A percentile compares a stretch with the other conserved stretches of the same genome.
Evolutionary conservation across 1,140 invertebrate genomes (phyloP).

Genomic region (Nylanderia fulva): DNA sequence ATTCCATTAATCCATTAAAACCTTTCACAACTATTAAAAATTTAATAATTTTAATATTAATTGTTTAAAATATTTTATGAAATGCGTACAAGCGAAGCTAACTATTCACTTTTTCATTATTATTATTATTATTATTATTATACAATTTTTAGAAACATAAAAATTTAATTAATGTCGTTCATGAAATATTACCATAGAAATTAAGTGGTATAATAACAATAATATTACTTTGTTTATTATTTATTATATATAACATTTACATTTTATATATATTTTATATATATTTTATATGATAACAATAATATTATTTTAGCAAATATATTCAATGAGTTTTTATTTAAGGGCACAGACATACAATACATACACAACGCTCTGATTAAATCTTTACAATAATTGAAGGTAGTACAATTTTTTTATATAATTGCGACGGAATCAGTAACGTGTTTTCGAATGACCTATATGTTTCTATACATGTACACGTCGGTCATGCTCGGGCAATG

Average conservation of each 20-base stretch:
- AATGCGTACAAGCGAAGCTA: not conserved
- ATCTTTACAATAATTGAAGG: not conserved
- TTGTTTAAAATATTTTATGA: not conserved
- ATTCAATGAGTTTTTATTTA: not conserved
- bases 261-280: too few relatives aligned
- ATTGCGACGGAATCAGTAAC: conserved; percentile 20
- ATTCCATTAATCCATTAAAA: not conserved
- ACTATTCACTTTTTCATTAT: not conserved
- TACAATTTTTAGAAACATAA: too few relatives aligned
- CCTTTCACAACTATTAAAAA: not conserved
- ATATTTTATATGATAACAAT: too few relatives aligned
- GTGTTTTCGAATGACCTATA: not conserved
- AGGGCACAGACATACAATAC: not conserved
- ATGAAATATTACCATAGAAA: not conserved
- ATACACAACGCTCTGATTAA: not conserved
- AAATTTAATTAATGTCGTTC: not conserved
- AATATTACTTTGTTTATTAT: not conserved
- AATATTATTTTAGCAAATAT: too few relatives aligned
- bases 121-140: too few relatives aligned
- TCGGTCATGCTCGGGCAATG: not conserved
- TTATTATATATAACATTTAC: too few relatives aligned
- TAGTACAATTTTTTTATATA: not conserved
- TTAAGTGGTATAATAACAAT: not conserved
- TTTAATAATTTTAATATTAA: not conserved
- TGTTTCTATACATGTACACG: conserved; percentile 35